Base-by-base conservation (phyloP, 2,113 vertebrate species). In the Fulmarus glacialis region DNA sequence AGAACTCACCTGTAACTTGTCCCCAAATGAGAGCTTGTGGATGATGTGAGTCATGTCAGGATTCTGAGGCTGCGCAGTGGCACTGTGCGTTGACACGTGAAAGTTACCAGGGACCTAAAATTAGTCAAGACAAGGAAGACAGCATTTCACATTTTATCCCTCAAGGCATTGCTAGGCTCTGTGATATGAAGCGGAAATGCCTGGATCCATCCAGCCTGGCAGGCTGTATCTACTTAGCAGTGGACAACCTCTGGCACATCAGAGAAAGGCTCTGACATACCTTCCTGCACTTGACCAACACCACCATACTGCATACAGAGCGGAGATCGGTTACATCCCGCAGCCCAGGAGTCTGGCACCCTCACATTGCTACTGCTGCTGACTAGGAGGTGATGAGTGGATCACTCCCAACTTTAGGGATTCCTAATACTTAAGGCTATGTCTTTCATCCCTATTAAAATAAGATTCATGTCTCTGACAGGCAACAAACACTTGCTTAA, bases 81-180 rank as follows among this genome's bases (percentile, higher is more conserved):
- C 99, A n/a, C 99, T 99, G 97, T 99, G 99, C 6, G 99, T 99
- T 18, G 99, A 99, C 93, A 99, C 98, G 3, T 99, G 99, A 96
- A 99, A 99, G 98, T 99, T 99, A 90, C 99, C 99, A 2, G 99
- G 99, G 66, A 99, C 99, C 99, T 99, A 90, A 92, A 97, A 96
- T 94, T 88, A 96, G 75, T 91, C 85, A 91, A 80, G 74, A 92
- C 81, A 96, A 81, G 93, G 78, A 95, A 91, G 87, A 96, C 62
- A 83, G 66, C 59, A 95, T 91, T 97, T 85, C 93, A 89, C 58
- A 86, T 91, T 96, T 96, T 96, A 93, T 34, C 91, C 95, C 84
- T 88, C 78, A 85, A 94, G 93, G 91, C 84, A 81, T 11, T 40
- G 42, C 78, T 15, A 40, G n/a, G 62, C 82, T 90, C 79, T 73